These are phyloP conservation scores for Zonitis immaculata DNA, from an alignment of 2,888 invertebrate genomes.

Conservation along the genomic window DNA sequence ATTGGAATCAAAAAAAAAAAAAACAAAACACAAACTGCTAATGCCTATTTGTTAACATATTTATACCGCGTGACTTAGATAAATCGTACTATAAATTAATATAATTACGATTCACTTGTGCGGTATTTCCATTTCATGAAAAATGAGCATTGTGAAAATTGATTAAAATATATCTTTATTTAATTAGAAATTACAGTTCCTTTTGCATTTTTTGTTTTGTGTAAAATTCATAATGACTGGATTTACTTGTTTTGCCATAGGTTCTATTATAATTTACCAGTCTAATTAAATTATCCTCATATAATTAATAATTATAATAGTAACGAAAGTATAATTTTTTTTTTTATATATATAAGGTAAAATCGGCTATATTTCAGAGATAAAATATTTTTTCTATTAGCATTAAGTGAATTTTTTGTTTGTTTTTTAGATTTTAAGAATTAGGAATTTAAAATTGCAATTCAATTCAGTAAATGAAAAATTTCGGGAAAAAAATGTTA, in stretches of 20 bases:
- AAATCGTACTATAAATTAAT: no score
- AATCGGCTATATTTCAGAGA: constrained; percentile 15
- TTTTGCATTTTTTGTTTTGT: not conserved
- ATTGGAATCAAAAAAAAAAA: no score
- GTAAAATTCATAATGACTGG: not conserved
- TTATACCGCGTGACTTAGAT: no score
- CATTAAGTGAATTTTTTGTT: constrained; percentile 7
- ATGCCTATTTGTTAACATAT: no score
- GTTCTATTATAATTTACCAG: not conserved
- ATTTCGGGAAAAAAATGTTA: constrained; percentile 9
- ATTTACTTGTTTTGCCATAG: not conserved
- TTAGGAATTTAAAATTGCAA: not conserved
- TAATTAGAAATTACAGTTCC: not conserved
- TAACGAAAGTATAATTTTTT: not conserved
- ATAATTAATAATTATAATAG: not conserved
- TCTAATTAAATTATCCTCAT: not conserved
- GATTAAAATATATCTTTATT: no score
- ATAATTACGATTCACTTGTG: no score
- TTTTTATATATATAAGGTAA: constrained; percentile 2
- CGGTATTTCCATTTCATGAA: no score
- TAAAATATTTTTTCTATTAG: constrained; percentile 17
- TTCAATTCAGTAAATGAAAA: no score
- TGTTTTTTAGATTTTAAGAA: not conserved
- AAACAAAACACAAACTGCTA: no score
- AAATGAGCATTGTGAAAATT: no score